Percentiles rank a stretch among this genome's conserved stretches.
Conservation (phyloP, 2,888 invertebrate genomes). For the Camponotus fellah region DNA sequence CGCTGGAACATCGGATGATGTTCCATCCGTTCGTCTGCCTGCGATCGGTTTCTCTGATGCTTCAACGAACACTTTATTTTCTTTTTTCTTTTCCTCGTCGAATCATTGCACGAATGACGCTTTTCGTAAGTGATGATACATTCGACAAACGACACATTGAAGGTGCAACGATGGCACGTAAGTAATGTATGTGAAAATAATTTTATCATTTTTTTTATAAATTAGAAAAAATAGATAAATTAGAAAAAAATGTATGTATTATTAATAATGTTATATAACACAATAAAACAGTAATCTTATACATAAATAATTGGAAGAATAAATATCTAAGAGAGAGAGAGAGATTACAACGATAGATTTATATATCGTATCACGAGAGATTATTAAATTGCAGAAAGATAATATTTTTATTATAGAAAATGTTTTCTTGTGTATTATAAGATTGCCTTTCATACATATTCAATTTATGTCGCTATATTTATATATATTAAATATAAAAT, state of each 20-base stretch:
- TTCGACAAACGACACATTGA: not conserved
- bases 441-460: not conserved
- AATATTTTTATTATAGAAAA: no score
- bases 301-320: not conserved
- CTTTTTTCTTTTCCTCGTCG: constrained; percentile 46
- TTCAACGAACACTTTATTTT: constrained; percentile 77
- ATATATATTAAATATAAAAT: no score
- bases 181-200: not conserved
- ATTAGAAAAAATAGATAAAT: not conserved
- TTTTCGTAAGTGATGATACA: constrained; percentile 25
- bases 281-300: not conserved
- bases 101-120: constrained; percentile 40
- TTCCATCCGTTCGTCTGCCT: constrained; percentile 78
- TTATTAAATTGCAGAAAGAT: not conserved
- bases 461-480: no score
- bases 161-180: not conserved
- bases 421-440: not conserved
- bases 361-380: not conserved
- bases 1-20: constrained; percentile 78
- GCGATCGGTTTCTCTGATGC: constrained; percentile 80
- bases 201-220: not conserved
- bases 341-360: not conserved
- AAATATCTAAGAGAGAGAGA: not conserved
- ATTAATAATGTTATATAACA: not conserved
- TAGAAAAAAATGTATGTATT: not conserved